These are phyloP conservation scores for Agrilus biguttatus DNA, from an alignment of 2,888 invertebrate species.

Conservation along the genomic window DNA sequence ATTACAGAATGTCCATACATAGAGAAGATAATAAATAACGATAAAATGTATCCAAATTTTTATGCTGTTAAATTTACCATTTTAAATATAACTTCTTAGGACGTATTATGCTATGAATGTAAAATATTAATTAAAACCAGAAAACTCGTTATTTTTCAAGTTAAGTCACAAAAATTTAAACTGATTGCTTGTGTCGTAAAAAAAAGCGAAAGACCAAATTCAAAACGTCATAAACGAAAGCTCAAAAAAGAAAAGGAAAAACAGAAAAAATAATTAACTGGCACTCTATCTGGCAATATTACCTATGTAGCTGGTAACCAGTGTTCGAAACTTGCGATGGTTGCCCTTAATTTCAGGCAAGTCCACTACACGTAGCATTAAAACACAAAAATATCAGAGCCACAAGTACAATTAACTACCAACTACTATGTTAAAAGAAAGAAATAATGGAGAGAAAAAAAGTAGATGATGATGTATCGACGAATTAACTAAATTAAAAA, in stretches of 20 bases:
- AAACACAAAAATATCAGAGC: conserved; percentile 26
- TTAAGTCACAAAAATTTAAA: conserved; percentile 1
- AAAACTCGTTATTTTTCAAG: neutral
- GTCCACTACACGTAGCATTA: conserved; percentile 66
- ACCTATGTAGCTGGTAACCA: conserved; percentile 99
- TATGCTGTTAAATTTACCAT: no score
- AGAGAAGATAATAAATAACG: no score
- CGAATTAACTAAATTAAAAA: no score
- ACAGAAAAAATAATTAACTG: conserved; percentile 7
- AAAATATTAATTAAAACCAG: no score
- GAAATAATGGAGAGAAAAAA: no score
- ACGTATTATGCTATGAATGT: no score
- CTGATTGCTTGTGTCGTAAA: neutral
- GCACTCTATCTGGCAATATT: conserved; percentile 29
- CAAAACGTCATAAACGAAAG: neutral
- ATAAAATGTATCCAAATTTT: no score
- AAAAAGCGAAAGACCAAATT: neutral
- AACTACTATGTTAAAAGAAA: neutral
- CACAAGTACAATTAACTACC: conserved; percentile 10
- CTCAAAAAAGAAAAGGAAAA: conserved; percentile 10
- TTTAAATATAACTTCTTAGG: no score
- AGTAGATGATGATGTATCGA: no score
- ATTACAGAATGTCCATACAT: no score
- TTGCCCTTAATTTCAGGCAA: conserved; percentile 97
- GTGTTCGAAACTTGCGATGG: conserved; percentile 98